Percentiles rank a stretch among this genome's conserved stretches.
Conservation (phyloP, 1,140 invertebrate genomes). For the Drosophila suzukii region DNA sequence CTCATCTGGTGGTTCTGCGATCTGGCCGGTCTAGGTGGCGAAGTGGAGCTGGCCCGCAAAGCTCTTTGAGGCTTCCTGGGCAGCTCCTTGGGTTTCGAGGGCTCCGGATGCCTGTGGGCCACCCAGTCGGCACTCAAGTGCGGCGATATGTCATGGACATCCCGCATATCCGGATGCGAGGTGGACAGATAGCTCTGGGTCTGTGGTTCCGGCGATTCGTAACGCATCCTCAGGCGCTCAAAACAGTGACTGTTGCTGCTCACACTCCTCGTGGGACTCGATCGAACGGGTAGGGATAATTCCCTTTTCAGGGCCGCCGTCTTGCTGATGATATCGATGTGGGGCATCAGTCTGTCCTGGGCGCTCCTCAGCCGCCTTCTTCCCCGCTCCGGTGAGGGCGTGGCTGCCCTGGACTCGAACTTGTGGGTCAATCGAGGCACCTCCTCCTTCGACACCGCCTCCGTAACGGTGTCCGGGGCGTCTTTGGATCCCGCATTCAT, state of each 20-base stretch:
- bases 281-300: constrained; percentile 59
- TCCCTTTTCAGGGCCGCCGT: constrained; percentile 89
- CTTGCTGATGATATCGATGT: constrained; percentile 94
- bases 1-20: constrained; percentile 65
- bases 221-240: constrained; percentile 88
- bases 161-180: constrained; percentile 91
- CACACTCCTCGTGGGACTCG: constrained; percentile 80
- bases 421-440: constrained; percentile 87
- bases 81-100: constrained; percentile 65
- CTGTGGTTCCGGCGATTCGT: constrained; percentile 86
- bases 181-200: constrained; percentile 87
- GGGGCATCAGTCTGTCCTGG: constrained; percentile 92
- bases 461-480: constrained; percentile 85
- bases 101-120: constrained; percentile 89
- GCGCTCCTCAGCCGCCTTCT: constrained; percentile 85
- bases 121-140: constrained; percentile 91
- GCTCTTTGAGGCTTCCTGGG: constrained; percentile 48
- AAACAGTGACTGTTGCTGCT: constrained; percentile 83
- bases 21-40: constrained; percentile 58
- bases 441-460: constrained; percentile 85
- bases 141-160: constrained; percentile 89
- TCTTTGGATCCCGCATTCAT: constrained; percentile 86
- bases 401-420: constrained; percentile 85
- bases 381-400: constrained; percentile 73
- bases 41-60: constrained; percentile 63